Base-by-base conservation (phyloP, 2,888 invertebrate species). In the Stenodera caucasica region DNA sequence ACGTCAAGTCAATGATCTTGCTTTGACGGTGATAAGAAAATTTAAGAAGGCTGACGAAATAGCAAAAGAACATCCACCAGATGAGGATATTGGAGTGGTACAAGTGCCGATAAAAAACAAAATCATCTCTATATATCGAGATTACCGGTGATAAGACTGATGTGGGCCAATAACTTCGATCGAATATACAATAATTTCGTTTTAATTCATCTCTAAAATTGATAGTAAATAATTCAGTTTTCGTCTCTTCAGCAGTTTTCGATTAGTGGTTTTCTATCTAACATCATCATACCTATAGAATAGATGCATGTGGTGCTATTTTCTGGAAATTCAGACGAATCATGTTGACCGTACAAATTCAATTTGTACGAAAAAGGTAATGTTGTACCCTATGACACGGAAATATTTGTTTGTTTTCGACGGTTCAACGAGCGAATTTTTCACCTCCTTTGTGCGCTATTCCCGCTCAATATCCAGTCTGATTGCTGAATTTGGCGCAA, bases 121-220 rank as follows among this genome's bases (percentile, higher is more conserved):
- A n/a, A n/a, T n/a, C n/a, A 58, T 73, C 74, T 8, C 73, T n/a
- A n/a, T n/a, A n/a, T n/a, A 73, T 56, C 63, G 71, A 32, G 62
- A 79, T 66, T 80, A 56, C 76, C 81, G 5, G 81, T 5, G 82
- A 81, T 70, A 68, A 72, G 35, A 69, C 81, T 18, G 74, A 75
- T 9, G 79, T n/a, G n/a, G n/a, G n/a, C n/a, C n/a, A n/a, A 79
- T 68, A 76, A 74, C 2, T 51, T 81, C 15, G 81, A 81, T 72
- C n/a, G n/a, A n/a, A n/a, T n/a, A n/a, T n/a, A n/a, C n/a, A n/a
- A n/a, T n/a, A n/a, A n/a, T n/a, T n/a, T n/a, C n/a, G n/a, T n/a
- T n/a, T n/a, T n/a, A n/a, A n/a, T n/a, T n/a, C n/a, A n/a, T n/a
- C n/a, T n/a, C n/a, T n/a, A n/a, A n/a, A n/a, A n/a, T n/a, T n/a